Evolutionary conservation across 2,113 vertebrate species (phyloP).

Genomic region (Bubo blakistoni): DNA sequence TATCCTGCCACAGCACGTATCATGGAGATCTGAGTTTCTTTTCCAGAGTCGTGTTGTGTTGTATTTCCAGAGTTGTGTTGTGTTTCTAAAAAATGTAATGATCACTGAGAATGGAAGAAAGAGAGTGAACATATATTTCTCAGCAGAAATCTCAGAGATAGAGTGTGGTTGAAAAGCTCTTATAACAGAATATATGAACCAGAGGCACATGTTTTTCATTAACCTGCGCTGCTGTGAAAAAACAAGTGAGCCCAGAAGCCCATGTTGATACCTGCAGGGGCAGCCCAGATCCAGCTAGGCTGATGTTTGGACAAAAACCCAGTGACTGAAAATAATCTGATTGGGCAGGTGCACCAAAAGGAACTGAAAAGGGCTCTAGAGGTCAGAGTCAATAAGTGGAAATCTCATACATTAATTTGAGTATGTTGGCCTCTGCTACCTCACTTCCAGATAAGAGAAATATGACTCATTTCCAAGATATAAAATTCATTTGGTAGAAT

Average conservation of each 20-base stretch:
- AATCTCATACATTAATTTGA: constrained; percentile 27
- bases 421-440: neutral
- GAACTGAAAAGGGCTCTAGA: neutral
- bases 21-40: neutral
- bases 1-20: neutral
- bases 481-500: neutral
- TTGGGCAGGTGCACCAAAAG: neutral
- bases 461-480: constrained; percentile 11
- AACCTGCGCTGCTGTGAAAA: neutral
- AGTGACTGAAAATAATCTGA: neutral
- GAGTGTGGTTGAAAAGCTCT: neutral
- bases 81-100: neutral
- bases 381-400: neutral
- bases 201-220: neutral
- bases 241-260: neutral
- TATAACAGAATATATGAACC: neutral
- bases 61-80: too few species aligned
- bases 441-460: constrained; percentile 32
- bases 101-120: neutral
- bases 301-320: neutral
- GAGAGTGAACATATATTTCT: neutral
- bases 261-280: neutral
- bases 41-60: neutral
- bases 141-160: neutral
- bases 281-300: neutral